Conservation (phyloP, 2,888 invertebrate genomes). For the Tridacna crocea region DNA sequence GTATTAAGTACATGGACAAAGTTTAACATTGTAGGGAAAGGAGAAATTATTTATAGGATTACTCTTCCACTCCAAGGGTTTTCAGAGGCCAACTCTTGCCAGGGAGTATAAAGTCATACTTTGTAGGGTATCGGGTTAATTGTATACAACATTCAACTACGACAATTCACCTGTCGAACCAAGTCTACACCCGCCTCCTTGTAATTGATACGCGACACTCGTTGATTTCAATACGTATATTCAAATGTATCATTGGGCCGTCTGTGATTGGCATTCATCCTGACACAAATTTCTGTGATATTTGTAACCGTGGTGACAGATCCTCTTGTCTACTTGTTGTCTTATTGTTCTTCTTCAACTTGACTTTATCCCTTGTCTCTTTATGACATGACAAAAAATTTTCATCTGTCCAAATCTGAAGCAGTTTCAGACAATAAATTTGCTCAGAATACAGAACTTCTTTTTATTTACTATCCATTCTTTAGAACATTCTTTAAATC, state of each 20-base stretch:
- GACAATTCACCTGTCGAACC: constrained; percentile 55
- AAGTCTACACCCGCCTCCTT: constrained; percentile 52
- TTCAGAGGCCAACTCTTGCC: no score
- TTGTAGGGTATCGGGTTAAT: constrained; percentile 24
- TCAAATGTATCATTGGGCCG: neutral
- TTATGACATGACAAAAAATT: no score
- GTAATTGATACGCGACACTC: constrained; percentile 47
- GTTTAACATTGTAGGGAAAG: no score
- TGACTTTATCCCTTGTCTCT: neutral
- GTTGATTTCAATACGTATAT: constrained; percentile 19
- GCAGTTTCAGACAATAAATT: no score
- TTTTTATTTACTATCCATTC: no score
- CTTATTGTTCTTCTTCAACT: constrained; percentile 5
- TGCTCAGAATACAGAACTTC: no score
- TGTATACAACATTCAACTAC: constrained; percentile 57
- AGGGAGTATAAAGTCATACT: no score
- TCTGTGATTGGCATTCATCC: constrained; percentile 21
- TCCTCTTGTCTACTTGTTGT: constrained; percentile 13
- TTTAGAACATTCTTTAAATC: no score
- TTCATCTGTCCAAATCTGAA: no score
- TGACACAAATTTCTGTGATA: constrained; percentile 26
- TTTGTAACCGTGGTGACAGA: constrained; percentile 24
- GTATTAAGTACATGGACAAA: no score
- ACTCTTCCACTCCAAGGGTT: no score
- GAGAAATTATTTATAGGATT: no score